phyloP scores from a whole-genome alignment of 2,113 vertebrate species.

The Esox niger region DNA sequence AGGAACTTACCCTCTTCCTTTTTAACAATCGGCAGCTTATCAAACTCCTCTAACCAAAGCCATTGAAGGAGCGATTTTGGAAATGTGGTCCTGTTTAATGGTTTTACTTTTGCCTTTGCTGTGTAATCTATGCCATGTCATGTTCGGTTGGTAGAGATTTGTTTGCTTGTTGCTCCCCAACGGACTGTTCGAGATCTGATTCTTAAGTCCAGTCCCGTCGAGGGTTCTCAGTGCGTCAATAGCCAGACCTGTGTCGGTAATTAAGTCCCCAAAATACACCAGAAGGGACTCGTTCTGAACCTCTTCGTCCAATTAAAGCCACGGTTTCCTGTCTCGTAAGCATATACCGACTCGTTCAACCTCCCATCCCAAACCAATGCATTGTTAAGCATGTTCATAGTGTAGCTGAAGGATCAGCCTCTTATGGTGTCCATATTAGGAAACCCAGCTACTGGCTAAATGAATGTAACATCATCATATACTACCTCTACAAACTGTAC shows the following conservation, averaged over 20 bases:
- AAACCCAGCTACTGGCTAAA: not conserved
- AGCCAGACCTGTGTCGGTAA: constrained; percentile 69
- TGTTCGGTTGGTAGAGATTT: constrained; percentile 64
- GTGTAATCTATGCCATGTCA: constrained; percentile 57
- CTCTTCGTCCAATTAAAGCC: constrained; percentile 71
- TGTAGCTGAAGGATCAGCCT: constrained; percentile 4
- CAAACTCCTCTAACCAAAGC: constrained; percentile 38
- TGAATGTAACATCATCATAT: not conserved
- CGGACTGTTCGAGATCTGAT: constrained; percentile 60
- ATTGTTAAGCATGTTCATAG: constrained; percentile 36
- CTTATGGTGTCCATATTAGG: not conserved
- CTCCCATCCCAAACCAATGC: constrained; percentile 43
- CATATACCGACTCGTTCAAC: constrained; percentile 40
- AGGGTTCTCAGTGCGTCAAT: constrained; percentile 61
- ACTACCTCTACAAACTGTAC: too few species aligned
- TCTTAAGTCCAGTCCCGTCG: constrained; percentile 47
- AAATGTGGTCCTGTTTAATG: constrained; percentile 50
- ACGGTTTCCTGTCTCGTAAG: constrained; percentile 44
- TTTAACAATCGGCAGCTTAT: too few species aligned
- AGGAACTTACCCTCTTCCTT: too few species aligned
- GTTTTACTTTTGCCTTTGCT: constrained; percentile 60
- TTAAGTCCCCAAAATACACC: constrained; percentile 64
- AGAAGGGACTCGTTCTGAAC: constrained; percentile 63
- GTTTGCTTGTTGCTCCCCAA: constrained; percentile 64
- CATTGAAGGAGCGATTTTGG: constrained; percentile 61